Evolutionary conservation across 2,113 vertebrate species (phyloP).

Genomic region (Cyprinodon tularosa): DNA sequence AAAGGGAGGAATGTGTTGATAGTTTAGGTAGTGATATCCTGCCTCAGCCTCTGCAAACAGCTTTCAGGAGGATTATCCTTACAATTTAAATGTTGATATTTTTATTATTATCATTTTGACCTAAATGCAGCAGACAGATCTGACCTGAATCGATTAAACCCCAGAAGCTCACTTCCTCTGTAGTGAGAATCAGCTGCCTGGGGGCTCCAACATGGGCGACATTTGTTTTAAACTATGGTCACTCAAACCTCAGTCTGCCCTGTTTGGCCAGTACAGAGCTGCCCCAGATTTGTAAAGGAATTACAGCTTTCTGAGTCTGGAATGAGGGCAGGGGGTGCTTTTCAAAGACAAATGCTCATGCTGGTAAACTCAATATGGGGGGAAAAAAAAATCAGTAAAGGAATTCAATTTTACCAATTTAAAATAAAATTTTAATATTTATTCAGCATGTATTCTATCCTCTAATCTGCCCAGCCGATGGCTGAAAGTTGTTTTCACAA

Average conservation of each 20-base stretch:
- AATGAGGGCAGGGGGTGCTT: neutral
- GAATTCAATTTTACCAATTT: neutral
- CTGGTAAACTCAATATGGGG: conserved; percentile 2
- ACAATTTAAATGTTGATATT: conserved; percentile 20
- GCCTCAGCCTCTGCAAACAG: neutral
- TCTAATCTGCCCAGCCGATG: conserved; percentile 38
- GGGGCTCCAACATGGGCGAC: conserved; percentile 24
- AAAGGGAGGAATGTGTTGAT: neutral
- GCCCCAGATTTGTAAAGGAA: conserved; percentile 28
- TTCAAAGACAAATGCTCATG: conserved; percentile 9
- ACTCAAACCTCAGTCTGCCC: conserved; percentile 28
- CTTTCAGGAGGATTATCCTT: neutral
- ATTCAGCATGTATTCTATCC: neutral
- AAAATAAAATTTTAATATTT: conserved; percentile 1
- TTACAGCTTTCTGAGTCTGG: neutral
- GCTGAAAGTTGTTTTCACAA: conserved; percentile 5
- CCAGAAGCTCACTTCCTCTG: conserved; percentile 41
- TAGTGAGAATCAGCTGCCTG: conserved; percentile 31
- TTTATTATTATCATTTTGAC: conserved; percentile 32
- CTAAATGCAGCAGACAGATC: conserved; percentile 51
- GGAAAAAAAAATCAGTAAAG: neutral
- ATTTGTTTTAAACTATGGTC: conserved; percentile 24
- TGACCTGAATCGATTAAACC: conserved; percentile 54
- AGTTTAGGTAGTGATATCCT: conserved; percentile 4
- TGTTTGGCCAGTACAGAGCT: neutral